Base-by-base conservation (phyloP, 2,113 vertebrate genomes). In the Heterotis niloticus region DNA sequence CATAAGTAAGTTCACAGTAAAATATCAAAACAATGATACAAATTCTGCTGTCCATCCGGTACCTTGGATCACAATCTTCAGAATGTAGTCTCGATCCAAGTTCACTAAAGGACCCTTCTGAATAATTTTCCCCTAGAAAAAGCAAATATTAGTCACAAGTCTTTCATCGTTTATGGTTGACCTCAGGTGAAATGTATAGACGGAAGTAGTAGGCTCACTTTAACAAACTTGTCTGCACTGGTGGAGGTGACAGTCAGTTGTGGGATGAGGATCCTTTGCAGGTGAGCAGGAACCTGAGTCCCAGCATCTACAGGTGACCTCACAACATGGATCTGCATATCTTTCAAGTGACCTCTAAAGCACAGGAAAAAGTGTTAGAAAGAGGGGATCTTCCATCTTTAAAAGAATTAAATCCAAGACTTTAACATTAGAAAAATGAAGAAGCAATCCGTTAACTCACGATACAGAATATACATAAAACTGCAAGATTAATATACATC, bases 61-160 rank as follows among this genome's bases (percentile, higher is more conserved):
- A 92, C 92, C 92, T 90, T 86, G 82, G 54, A 93, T 85, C 80
- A 90, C 82, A 24, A 80, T 77, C 83, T 91, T 92, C 79, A 92
- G 82, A 79, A 90, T 64, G 64, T 79, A 86, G 76, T 84, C 73
- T 44, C 74, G 75, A 9, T 77, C 52, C 1, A 76, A 52, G 24
- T 79, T 82, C 79, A 90, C 84, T 84, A 92, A 82, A 0, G 86
- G 88, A 10, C 88, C 89, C 83, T 92, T 92, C 18, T n/a, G 81
- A 79, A 87, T 68, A 73, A 93, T 87, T 77, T 79, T 87, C 28
- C 90, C 91, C 92, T 93, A 79, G 64, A 1, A 75, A 44, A 70
- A 64, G 69, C 5, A 78, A 28, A 51, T 59, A 23, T 29, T 17
- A 34, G 24, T 44, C 34, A 44, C 34, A 44, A 2, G 7, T 44